Evolutionary conservation across 2,888 invertebrate genomes (phyloP), one percentile per base, ranked within the genome.

Genomic region (Drosophila mimica): DNA sequence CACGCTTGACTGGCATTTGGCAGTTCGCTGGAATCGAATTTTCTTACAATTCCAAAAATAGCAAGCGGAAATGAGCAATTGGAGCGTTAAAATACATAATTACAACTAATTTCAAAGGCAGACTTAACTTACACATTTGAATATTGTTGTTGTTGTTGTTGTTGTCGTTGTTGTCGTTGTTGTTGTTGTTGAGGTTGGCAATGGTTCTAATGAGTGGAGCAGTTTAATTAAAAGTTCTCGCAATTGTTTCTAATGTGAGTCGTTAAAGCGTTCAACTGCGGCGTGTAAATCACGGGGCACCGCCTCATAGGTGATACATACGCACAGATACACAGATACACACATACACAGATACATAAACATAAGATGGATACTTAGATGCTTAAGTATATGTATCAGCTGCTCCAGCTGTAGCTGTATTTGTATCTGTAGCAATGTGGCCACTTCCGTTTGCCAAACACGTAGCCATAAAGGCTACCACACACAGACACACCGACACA

Each of bases 381-480:
- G 70, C 79, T 70, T 79, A 81, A 74, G 61, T 69, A 67, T 67
- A 73, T 71, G 53, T 70, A 82, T 68, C 70, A 77, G 57, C 65
- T 70, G 8, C 25, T 46, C 15, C 46, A 46, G 8, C 20, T 59
- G 46, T 20, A 46, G 46, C 68, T 77, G 59, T 65, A 76, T 59
- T 65, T 74, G 63, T 46, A 63, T 38, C 15, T 46, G 1, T 15
- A 28, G 65, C 64, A 63, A 67, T 78, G 68, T 83, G 88, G 89
- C 87, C 88, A 87, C 88, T 87, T 87, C 90, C 88, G 87, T 82
- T 87, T 90, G 87, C 87, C 85, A 89, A 87, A 90, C 87, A 87
- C 87, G 87, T 87, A 87, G 89, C 90, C 90, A 87, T 89, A 87
- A 87, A 90, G 75, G 82, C 65, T 65, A 77, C 67, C 65, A 20